Conservation (phyloP, 2,888 invertebrate species). For the Caenorhabditis macrosperma region DNA sequence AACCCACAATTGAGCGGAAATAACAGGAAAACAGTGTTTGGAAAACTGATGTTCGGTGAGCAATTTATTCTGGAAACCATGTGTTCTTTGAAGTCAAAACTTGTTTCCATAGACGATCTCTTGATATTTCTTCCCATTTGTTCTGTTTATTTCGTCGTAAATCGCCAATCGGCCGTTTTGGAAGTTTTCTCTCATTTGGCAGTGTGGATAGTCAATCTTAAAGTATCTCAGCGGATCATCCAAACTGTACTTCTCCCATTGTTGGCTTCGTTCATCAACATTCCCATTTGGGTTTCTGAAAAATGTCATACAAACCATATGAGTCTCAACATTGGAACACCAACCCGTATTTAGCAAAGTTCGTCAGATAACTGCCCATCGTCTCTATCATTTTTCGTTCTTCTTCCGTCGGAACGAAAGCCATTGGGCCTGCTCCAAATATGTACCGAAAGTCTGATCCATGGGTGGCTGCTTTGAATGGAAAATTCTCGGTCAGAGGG, state of each 20-base stretch:
- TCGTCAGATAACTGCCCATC: conserved; percentile 61
- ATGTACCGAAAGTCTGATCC: conserved; percentile 65
- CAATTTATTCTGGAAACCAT: not conserved
- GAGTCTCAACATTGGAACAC: not conserved
- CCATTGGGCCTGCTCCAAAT: conserved; percentile 58
- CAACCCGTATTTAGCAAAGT: conserved; percentile 68
- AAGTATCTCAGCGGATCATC: conserved; percentile 3
- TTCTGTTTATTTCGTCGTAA: conserved; percentile 4
- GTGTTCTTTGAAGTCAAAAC: not conserved
- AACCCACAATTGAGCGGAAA: not conserved
- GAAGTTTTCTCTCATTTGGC: conserved; percentile 27
- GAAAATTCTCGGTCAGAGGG: not conserved
- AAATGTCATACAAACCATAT: not conserved
- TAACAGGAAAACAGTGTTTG: not conserved
- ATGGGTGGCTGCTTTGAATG: conserved; percentile 55
- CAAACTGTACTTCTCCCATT: conserved; percentile 29
- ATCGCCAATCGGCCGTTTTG: conserved; percentile 5
- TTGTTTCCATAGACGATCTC: not conserved
- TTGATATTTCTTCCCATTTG: conserved; percentile 2
- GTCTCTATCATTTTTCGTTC: conserved; percentile 62
- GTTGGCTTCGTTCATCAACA: not conserved
- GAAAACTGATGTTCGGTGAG: not conserved
- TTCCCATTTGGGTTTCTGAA: conserved; percentile 39
- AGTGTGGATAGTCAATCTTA: conserved; percentile 28
- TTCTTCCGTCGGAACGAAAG: conserved; percentile 58